Evolutionary conservation across 2,113 vertebrate species (phyloP), one percentile per base, ranked within the genome.

Genomic region (Notechis scutatus): DNA sequence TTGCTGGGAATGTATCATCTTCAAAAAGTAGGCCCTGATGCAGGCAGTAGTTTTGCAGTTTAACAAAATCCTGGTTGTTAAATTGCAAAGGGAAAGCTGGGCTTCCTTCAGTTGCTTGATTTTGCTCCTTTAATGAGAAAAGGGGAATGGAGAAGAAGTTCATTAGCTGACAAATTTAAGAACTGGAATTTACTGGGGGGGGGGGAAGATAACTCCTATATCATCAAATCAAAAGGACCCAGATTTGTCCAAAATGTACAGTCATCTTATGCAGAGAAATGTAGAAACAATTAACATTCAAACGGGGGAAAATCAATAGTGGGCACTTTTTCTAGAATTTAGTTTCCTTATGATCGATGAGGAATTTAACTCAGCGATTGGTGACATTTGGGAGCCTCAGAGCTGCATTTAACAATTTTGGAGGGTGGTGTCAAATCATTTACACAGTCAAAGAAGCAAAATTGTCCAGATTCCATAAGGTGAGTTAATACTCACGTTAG

Each of bases 21-120:
- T 97, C 93, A 87, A 98, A 98, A n/a, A 96, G 95, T 90, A 95
- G 39, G 18, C 95, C 91, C 18, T 85, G 92, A 55, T 94, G 96
- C 89, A 97, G 93, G 92, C 97, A 98, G 1, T 0, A 52, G 57
- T 96, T 85, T 93, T 69, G 2, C 69, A 98, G 93, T 0, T 0
- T 50, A 8, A 4, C n/a, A 20, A 98, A 98, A 92, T 98, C 97
- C 55, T 98, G 98, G 21, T 81, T 93, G 12, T 97, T 97, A 95
- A 96, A 94, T 10, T 85, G 97, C 92, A 45, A 96, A 56, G n/a
- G 5, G 9, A 56, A 96, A 87, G 93, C 93, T 54, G 92, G 87
- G 23, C 3, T 96, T 88, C 95, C 94, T 0, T 0, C 20, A 29
- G 85, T 34, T 45, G n/a, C 92, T 9, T 90, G 1, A n/a, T 29